Conservation (phyloP, 2,113 vertebrate species). For the Maccullochella peelii region DNA sequence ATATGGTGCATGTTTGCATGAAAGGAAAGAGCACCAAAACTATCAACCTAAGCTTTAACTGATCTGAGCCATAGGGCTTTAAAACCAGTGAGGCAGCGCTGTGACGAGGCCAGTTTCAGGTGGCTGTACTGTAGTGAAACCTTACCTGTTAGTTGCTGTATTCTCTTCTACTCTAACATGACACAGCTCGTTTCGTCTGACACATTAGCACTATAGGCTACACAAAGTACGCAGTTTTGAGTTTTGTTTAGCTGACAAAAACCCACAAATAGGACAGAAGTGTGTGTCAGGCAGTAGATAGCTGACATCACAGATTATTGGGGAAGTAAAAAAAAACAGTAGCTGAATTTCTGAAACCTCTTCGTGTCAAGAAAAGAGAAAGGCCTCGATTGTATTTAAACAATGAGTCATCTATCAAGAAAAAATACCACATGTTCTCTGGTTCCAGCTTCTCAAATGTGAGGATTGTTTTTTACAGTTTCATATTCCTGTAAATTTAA, state of each 20-base stretch:
- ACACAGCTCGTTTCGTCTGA: slow-evolving; percentile 41
- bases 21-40: slow-evolving; percentile 24
- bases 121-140: slow-evolving; percentile 61
- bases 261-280: slow-evolving; percentile 8
- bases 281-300: not conserved
- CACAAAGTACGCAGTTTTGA: not conserved
- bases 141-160: slow-evolving; percentile 28
- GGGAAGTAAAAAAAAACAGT: slow-evolving; percentile 71
- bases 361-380: not conserved
- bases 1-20: not conserved
- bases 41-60: not conserved
- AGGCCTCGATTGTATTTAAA: not conserved
- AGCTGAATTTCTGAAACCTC: slow-evolving; percentile 18
- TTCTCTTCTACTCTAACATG: slow-evolving; percentile 4
- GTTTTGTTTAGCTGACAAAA: slow-evolving; percentile 13
- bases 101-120: slow-evolving; percentile 37
- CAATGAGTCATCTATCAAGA: not conserved
- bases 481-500: not conserved
- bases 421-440: not conserved
- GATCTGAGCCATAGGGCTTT: not conserved
- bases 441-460: not conserved
- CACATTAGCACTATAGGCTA: not conserved
- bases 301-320: slow-evolving; percentile 56
- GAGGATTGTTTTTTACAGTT: not conserved
- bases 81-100: slow-evolving; percentile 8